phyloP scores from a whole-genome alignment of 2,888 invertebrate genomes.

The Oithona nana region DNA sequence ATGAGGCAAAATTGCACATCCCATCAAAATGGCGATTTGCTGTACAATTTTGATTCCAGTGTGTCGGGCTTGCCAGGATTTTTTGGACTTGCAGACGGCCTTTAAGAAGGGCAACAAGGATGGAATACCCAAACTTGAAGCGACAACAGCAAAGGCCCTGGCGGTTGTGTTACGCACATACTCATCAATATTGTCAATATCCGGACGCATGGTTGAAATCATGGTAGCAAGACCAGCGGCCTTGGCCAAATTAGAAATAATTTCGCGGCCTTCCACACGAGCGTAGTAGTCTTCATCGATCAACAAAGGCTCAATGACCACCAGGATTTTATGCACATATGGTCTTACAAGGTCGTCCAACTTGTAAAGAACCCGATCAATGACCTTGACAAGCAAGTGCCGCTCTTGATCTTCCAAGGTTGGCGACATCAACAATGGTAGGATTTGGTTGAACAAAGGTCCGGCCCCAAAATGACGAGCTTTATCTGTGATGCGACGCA shows the following conservation, averaged over 20 bases:
- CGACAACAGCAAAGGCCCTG: constrained; percentile 98
- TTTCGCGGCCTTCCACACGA: constrained; percentile 95
- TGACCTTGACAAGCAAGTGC: constrained; percentile 94
- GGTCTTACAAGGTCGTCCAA: constrained; percentile 94
- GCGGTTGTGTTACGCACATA: constrained; percentile 97
- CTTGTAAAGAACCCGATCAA: constrained; percentile 94
- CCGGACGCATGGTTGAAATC: constrained; percentile 99
- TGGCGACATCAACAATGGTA: constrained; percentile 97
- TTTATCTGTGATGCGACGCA: constrained; percentile 94
- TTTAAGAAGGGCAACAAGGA: constrained; percentile 91
- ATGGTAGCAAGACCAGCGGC: constrained; percentile 98
- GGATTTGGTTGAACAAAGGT: constrained; percentile 93
- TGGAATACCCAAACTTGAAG: constrained; percentile 94
- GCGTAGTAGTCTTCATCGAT: constrained; percentile 99
- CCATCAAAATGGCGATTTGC: constrained; percentile 98
- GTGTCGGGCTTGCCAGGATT: constrained; percentile 96
- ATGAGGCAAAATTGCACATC: constrained; percentile 96
- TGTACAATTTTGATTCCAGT: constrained; percentile 99
- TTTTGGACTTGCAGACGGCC: constrained; percentile 96
- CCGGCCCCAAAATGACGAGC: constrained; percentile 96
- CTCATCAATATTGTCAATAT: constrained; percentile 98
- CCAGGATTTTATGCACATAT: constrained; percentile 97
- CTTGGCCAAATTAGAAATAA: constrained; percentile 96
- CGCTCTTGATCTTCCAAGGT: constrained; percentile 98
- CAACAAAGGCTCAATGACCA: constrained; percentile 92